Conservation (phyloP, 2,888 invertebrate species). For the Furcula furcula region DNA sequence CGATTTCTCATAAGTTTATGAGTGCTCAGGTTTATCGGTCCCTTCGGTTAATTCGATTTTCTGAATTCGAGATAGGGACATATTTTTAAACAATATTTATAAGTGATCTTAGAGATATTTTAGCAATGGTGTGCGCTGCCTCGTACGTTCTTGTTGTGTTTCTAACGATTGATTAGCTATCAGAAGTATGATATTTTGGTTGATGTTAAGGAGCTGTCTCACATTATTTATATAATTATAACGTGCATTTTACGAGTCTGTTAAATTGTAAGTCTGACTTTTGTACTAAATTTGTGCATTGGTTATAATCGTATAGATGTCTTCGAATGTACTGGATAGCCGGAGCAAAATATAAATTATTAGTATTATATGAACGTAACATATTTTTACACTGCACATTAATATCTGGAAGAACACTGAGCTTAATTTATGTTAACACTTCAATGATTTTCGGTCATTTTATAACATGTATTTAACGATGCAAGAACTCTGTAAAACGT, state of each 20-base stretch:
- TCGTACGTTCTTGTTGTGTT: conserved; percentile 27
- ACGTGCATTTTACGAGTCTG: conserved; percentile 32
- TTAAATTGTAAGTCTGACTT: conserved; percentile 68
- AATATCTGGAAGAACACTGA: conserved; percentile 23
- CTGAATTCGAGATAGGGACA: conserved; percentile 31
- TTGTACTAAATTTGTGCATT: conserved; percentile 45
- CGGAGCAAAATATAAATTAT: conserved; percentile 28
- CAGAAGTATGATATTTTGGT: conserved; percentile 29
- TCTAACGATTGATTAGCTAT: conserved; percentile 25
- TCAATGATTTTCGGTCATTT: conserved; percentile 24
- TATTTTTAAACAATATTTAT: conserved; percentile 29
- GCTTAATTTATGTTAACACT: conserved; percentile 30
- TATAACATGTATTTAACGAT: conserved; percentile 35
- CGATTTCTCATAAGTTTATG: conserved; percentile 11
- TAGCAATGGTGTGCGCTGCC: conserved; percentile 16
- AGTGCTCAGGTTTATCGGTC: conserved; percentile 19
- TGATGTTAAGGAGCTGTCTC: conserved; percentile 29
- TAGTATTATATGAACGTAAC: conserved; percentile 30
- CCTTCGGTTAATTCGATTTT: conserved; percentile 33
- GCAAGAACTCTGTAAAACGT: conserved; percentile 33
- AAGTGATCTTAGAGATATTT: conserved; percentile 6
- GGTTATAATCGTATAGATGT: conserved; percentile 26
- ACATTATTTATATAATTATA: conserved; percentile 36
- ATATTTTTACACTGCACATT: conserved; percentile 31
- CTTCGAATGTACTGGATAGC: conserved; percentile 22